phyloP scores from a whole-genome alignment of 2,888 invertebrate species.

The Macropis europaea region DNA sequence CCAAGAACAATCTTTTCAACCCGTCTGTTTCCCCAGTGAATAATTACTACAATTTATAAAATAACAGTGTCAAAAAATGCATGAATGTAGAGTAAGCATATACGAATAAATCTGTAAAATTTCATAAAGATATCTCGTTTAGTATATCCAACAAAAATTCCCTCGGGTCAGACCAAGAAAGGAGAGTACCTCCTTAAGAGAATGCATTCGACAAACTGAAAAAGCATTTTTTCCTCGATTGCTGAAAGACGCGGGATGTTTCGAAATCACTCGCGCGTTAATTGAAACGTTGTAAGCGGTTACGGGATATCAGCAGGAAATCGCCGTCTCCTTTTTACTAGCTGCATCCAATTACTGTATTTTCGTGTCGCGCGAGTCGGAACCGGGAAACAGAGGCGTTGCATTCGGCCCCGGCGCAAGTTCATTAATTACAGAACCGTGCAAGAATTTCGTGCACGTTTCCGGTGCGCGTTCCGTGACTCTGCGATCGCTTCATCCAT shows the following conservation, averaged over 20 bases:
- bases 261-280: background rate
- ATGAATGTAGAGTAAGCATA: no score
- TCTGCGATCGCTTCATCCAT: conserved; percentile 75
- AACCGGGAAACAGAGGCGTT: conserved; percentile 28
- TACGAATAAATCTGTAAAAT: no score
- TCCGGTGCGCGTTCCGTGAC: conserved; percentile 63
- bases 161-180: no score
- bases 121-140: no score
- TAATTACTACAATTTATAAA: no score
- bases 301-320: background rate
- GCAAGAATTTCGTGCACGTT: conserved; percentile 65
- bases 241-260: background rate
- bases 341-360: conserved; percentile 44
- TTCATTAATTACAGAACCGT: conserved; percentile 70
- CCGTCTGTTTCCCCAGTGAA: no score
- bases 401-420: conserved; percentile 46
- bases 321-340: conserved; percentile 4
- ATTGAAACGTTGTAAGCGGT: background rate
- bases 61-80: no score
- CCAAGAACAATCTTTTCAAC: no score
- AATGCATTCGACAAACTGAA: no score
- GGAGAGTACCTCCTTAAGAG: no score
- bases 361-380: background rate
- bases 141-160: no score
- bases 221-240: no score